These are phyloP conservation scores for Poeciliopsis retropinna DNA, from an alignment of 2,113 vertebrate species.

Conservation along the genomic window DNA sequence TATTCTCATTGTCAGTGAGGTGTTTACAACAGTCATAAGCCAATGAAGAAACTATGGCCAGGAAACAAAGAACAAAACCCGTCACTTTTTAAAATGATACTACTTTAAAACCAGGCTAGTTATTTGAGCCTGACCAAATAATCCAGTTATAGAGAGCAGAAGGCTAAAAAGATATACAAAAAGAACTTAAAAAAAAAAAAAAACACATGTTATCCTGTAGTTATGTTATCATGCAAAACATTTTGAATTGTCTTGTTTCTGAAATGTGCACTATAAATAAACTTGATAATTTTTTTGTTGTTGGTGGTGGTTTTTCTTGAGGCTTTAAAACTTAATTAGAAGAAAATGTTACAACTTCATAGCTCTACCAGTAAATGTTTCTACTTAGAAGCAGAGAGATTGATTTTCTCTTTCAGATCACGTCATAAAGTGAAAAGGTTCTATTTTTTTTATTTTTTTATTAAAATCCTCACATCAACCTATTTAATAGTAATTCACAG, in stretches of 20 bases:
- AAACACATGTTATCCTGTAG: too few relatives aligned
- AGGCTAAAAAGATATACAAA: background rate
- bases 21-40: background rate
- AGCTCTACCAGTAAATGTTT: background rate
- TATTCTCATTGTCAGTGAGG: background rate
- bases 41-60: background rate
- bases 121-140: too few relatives aligned
- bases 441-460: background rate
- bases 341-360: background rate
- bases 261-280: too few relatives aligned
- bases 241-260: too few relatives aligned
- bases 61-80: background rate
- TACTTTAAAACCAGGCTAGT: too few relatives aligned
- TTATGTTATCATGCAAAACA: too few relatives aligned
- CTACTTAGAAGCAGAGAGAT: background rate
- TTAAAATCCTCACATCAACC: background rate
- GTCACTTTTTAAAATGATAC: background rate
- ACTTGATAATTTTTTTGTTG: too few relatives aligned
- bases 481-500: too few relatives aligned
- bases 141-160: too few relatives aligned
- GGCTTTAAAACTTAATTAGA: too few relatives aligned
- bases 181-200: background rate
- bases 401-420: background rate
- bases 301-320: too few relatives aligned
- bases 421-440: background rate